Evolutionary conservation across 2,797 vertebrate genomes (phyloP), one percentile per base, ranked within the genome.

Genomic region (Cyprinodon diabolis): DNA sequence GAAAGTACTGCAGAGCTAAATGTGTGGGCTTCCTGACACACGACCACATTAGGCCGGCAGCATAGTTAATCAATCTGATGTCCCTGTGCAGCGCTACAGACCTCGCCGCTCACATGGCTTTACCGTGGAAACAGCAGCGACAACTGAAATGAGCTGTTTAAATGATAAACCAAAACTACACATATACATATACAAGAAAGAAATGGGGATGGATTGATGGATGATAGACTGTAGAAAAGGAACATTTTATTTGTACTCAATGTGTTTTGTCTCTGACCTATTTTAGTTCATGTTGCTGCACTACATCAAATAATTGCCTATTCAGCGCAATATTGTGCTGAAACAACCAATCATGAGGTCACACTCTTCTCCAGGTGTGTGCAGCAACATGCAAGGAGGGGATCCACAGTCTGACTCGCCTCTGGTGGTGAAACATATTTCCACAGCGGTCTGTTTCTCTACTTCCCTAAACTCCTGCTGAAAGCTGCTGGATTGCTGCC

Each of bases 1-100:
- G 77, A 71, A 76, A 71, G 84, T 88, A 88, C 79, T 86, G 83
- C 4, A 0, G 72, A 78, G 83, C 77, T 77, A 69, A 89, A 87
- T 66, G 75, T 87, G 87, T 84, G 74, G 81, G 81, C 78, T 58
- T 84, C 86, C 87, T 85, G 88, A 88, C 86, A 84, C 87, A 72
- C 79, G 84, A 86, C 87, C 85, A 82, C 54, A 77, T 85, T 72
- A 84, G n/a, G 73, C 79, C 51, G 5, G 25, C 84, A 78, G 88
- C 87, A 82, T 76, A 79, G 88, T 87, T 82, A 83, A 92, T 92
- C 86, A 82, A 45, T 77, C 82, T 77, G 85, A 89, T 81, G 76
- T 70, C 65, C 70, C 49, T 5, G 54, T 30, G 47, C 48, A 35
- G 43, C 56, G 65, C 79, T 78, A 71, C 73, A 49, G 71, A 80